Base-by-base conservation (phyloP, 35 echinoderm and acorn worm genomes). In the Amphiura filiformis region DNA sequence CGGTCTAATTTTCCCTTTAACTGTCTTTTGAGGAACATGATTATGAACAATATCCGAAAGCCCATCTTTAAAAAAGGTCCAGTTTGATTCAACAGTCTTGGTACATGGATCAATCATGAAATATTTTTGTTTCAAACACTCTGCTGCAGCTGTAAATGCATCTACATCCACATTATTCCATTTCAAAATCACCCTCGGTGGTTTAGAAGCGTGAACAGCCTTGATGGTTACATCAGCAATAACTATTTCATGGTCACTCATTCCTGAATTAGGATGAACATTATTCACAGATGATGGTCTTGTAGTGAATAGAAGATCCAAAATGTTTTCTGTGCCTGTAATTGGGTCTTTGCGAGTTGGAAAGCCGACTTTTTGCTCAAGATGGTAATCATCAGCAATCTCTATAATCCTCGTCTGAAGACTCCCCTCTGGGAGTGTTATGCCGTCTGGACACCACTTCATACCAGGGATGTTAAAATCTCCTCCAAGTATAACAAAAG, bases 401-500 rank as follows among this genome's bases (percentile, higher is more conserved):
- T 80, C n/a, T 3, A 80, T 56, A 36, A 83, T 37, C 23, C 9
- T 35, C 20, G 57, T 38, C 37, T 89, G 88, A 65, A 89, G 81
- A 26, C 38, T 40, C 5, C 64, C 20, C 32, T 41, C 23, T 14
- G 79, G 35, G 0, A 23, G n/a, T 4, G 88, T 82, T 37, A 81
- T 35, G 36, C 75, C 79, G 14, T 89, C 79, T 0, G 57, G 37
- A 20, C 31, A 65, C 88, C 88, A 89, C 0, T 23, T 28, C 49
- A 89, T 36, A 37, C 80, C 88, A 37, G 88, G 88, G 30, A 89
- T 41, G 65, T 89, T 82, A 34, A 89, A 89, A 32, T 89, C 88
- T 1, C 88, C 88, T 3, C 88, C 88, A 33, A 82, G 80, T 28
- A 89, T 76, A 1, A 83, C 40, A 76, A 82, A 82, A 32, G 88